Evolutionary conservation across 2,797 vertebrate species (phyloP), one percentile per base, ranked within the genome.

Genomic region (Syngnathus acus): DNA sequence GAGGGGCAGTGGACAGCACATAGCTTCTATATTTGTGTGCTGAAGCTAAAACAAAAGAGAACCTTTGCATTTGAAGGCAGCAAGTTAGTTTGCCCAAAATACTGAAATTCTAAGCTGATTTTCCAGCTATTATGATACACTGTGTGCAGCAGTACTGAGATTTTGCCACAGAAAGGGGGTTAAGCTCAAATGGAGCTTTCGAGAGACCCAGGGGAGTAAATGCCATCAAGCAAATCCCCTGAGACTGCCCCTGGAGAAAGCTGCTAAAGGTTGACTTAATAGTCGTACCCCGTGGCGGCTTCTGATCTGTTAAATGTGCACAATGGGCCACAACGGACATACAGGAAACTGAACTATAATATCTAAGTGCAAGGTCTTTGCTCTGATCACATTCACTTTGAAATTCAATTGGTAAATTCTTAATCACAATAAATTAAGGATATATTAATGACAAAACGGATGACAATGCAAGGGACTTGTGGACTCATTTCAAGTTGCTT

Each of bases 161-260:
- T 72, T 77, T 67, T 65, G 66, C 67, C 55, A 65, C 59, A 66
- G 64, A 76, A 79, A 55, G 67, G 62, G 79, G 65, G 81, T 84
- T 84, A 79, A 87, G 76, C 65, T 70, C 70, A 72, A 69, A 71
- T 13, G 74, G 74, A 87, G 77, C 70, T 64, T 62, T 60, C 50
- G 42, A 75, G 55, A 75, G 65, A 77, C 64, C 59, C 68, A 40
- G 2, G 50, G 39, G 69, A 72, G 69, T 73, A 65, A 83, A 77
- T 3, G 23, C 59, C 65, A 75, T 68, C 50, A 58, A 59, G 67
- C 70, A 84, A 81, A 87, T 76, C 80, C 72, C 50, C 13, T 11
- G 59, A 37, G 73, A 72, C 67, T 17, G 42, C 60, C 60, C 40
- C 60, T 45, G 60, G 37, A 45, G 40, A 62, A 62, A 45, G 21